These are phyloP conservation scores for Iphiclides podalirius DNA, from an alignment of 2,888 invertebrate species.

Conservation along the genomic window DNA sequence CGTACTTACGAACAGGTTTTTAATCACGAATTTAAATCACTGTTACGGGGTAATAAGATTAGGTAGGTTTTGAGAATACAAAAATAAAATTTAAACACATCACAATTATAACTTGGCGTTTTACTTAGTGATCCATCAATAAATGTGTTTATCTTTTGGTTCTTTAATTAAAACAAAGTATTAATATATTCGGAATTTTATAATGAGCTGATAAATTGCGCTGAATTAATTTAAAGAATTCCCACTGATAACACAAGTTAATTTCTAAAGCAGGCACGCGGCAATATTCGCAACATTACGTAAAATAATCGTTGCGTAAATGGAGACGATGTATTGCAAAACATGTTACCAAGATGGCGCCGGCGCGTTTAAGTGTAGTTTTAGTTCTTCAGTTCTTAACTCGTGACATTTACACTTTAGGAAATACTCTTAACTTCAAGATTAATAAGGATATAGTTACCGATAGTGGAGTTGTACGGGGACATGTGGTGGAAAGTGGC, in stretches of 20 bases:
- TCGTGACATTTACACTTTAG: not conserved
- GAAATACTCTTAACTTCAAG: not conserved
- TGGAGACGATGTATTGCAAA: not conserved
- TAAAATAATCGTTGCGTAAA: not conserved
- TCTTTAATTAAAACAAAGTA: no score
- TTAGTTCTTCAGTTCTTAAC: not conserved
- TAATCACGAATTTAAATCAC: no score
- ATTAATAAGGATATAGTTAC: conserved; percentile 26
- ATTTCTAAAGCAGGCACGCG: not conserved
- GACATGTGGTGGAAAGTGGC: conserved; percentile 32
- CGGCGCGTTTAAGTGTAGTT: not conserved
- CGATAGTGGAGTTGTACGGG: conserved; percentile 34
- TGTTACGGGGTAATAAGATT: no score
- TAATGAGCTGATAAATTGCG: no score
- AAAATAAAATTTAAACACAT: no score
- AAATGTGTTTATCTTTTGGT: no score
- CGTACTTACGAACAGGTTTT: no score
- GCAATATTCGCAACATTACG: not conserved
- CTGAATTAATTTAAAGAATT: not conserved
- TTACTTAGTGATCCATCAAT: no score
- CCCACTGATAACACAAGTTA: not conserved
- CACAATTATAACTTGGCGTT: no score
- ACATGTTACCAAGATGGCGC: not conserved
- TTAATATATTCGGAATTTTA: no score
- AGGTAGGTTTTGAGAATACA: no score